Conservation (phyloP, 2,113 vertebrate genomes). For the Oryzias curvinotus region DNA sequence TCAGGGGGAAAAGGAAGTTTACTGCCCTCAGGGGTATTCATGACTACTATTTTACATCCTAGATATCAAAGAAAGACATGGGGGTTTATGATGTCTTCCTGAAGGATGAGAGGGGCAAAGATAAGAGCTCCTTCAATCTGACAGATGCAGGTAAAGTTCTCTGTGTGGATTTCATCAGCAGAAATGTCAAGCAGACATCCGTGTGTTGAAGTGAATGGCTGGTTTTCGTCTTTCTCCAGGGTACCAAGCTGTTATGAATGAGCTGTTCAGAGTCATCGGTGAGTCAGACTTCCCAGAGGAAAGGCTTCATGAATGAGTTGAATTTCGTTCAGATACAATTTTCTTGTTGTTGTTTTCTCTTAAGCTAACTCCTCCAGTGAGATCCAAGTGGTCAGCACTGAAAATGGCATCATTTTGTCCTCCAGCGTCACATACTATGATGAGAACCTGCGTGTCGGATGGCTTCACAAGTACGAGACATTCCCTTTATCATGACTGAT, state of each 20-base stretch:
- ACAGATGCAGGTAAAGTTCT: constrained; percentile 83
- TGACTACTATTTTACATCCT: constrained; percentile 21
- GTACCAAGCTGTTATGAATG: constrained; percentile 91
- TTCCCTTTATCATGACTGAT: not conserved
- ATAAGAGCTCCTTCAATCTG: constrained; percentile 85
- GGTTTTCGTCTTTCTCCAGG: constrained; percentile 72
- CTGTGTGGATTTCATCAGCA: not conserved
- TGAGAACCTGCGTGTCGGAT: constrained; percentile 88
- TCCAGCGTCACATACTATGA: constrained; percentile 85
- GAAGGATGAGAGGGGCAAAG: constrained; percentile 91
- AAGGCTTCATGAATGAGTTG: not conserved
- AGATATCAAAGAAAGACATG: constrained; percentile 93
- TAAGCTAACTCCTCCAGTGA: constrained; percentile 88
- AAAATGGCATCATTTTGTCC: constrained; percentile 91
- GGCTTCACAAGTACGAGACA: constrained; percentile 89
- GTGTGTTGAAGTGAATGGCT: constrained; percentile 8
- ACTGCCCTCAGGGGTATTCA: constrained; percentile 17
- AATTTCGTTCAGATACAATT: not conserved
- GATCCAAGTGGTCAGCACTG: constrained; percentile 89
- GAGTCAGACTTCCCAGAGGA: constrained; percentile 63
- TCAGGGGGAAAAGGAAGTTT: constrained; percentile 5
- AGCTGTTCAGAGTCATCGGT: constrained; percentile 95
- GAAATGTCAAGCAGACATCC: constrained; percentile 12
- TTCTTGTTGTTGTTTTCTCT: not conserved
- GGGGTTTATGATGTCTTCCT: constrained; percentile 90